These are phyloP conservation scores for Philonicus albiceps DNA, from an alignment of 2,888 invertebrate species.

Conservation along the genomic window DNA sequence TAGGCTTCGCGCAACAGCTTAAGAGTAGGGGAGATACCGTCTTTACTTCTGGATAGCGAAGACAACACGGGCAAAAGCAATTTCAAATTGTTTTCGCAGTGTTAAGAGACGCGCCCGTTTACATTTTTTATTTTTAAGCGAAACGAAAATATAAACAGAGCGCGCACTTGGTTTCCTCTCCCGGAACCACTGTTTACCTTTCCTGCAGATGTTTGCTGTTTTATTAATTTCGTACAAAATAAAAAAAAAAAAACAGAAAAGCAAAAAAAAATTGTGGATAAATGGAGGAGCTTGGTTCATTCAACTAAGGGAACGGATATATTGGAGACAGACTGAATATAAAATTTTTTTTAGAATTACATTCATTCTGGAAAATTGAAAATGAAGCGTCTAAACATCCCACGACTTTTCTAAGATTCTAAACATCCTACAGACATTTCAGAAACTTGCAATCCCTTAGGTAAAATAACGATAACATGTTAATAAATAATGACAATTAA, in stretches of 20 bases:
- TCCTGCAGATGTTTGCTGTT: neutral
- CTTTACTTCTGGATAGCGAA: neutral
- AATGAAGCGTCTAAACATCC: neutral
- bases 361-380: neutral
- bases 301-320: neutral
- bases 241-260: neutral
- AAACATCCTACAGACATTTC: neutral
- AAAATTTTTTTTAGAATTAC: neutral
- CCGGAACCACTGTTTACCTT: neutral
- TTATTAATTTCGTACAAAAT: neutral
- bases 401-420: too few relatives aligned
- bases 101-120: neutral
- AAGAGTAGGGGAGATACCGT: neutral
- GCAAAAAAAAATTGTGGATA: neutral
- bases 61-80: conserved; percentile 19
- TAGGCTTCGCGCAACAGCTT: neutral
- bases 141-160: conserved; percentile 2
- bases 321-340: neutral
- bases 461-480: too few relatives aligned
- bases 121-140: neutral
- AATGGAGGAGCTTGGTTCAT: neutral
- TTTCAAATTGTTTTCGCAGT: conserved; percentile 24
- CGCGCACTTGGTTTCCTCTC: neutral
- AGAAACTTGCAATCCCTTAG: neutral
- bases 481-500: too few relatives aligned